Base-by-base conservation (phyloP, 2,113 vertebrate species). In the Amia ocellicauda region DNA sequence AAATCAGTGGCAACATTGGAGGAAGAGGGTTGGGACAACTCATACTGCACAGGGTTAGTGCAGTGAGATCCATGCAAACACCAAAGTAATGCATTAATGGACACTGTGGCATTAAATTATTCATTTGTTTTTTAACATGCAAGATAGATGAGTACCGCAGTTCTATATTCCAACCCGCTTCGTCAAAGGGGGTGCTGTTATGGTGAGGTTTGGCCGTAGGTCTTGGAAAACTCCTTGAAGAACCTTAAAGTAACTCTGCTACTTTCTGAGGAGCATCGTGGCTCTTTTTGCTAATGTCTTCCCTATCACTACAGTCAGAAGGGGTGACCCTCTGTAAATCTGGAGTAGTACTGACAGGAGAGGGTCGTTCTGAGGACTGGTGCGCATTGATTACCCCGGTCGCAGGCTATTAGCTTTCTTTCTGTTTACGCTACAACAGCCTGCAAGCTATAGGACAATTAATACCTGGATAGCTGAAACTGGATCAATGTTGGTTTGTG, bases 401-500 rank as follows among this genome's bases (percentile, higher is more conserved):
- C 40, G 24, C 43, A 69, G 60, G 58, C 74, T 71, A 72, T 74
- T 64, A 73, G 60, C 62, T 60, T 7, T 62, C 72, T 67, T 49
- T 64, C 70, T 77, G 69, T 79, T 76, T 75, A 68, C 58, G 42
- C 17, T 23, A 52, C 24, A 22, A 36, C 51, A 62, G 49, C 61
- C 1, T 41, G 49, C 22, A 20, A 2, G 59, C 41, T 41, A 55
- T 64, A 52, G 64, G 49, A 70, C 17, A 11, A 26, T 36, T 62
- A 49, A n/a, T 27, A 69, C 51, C 4, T 19, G 36, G 19, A 22
- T 10, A 24, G 5, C 27, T 19, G 1, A 23, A 60, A 43, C 14
- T 19, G 58, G 69, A 78, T 78, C 68, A 68, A 76, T 81, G 73
- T 78, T 68, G 66, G 60, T 69, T 68, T 62, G n/a, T 22, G 11